Percentiles rank a stretch among this genome's conserved stretches.
These are phyloP conservation scores for Pyrgus malvae DNA, from an alignment of 2,888 invertebrate genomes.

Conservation along the genomic window DNA sequence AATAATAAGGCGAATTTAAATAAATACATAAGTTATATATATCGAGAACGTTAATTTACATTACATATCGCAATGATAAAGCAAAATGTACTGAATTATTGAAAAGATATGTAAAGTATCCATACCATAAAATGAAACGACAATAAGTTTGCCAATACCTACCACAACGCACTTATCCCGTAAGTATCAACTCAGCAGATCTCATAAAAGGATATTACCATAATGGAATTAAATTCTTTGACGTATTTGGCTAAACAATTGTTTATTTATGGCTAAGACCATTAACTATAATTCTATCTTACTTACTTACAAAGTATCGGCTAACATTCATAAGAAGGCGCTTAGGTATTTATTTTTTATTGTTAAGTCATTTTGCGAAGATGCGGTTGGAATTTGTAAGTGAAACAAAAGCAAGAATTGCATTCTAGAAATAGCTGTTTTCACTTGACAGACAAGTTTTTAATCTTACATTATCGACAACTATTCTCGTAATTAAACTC, in stretches of 20 bases:
- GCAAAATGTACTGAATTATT: no score
- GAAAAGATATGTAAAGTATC: no score
- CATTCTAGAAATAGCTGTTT: conserved; percentile 24
- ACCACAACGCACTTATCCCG: no score
- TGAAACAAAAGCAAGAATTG: conserved; percentile 18
- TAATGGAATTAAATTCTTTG: neutral
- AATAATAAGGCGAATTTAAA: no score
- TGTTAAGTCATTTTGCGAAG: conserved; percentile 13
- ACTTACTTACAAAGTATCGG: conserved; percentile 5
- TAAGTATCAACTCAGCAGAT: neutral
- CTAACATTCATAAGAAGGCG: conserved; percentile 1
- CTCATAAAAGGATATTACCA: neutral
- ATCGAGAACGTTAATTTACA: no score
- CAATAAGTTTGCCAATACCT: no score
- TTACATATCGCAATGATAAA: no score
- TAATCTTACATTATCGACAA: conserved; percentile 23
- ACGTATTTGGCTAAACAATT: conserved; percentile 7
- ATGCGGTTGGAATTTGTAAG: conserved; percentile 20
- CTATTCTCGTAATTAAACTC: conserved; percentile 26
- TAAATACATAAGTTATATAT: no score
- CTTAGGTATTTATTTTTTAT: conserved; percentile 9
- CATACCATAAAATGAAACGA: no score
- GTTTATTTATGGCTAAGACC: neutral
- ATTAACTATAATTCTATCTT: neutral
- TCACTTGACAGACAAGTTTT: conserved; percentile 24